A percentile compares a stretch with the other conserved stretches of the same genome.
phyloP scores from a whole-genome alignment of 2,797 vertebrate species.

The Psittacula derbiana region DNA sequence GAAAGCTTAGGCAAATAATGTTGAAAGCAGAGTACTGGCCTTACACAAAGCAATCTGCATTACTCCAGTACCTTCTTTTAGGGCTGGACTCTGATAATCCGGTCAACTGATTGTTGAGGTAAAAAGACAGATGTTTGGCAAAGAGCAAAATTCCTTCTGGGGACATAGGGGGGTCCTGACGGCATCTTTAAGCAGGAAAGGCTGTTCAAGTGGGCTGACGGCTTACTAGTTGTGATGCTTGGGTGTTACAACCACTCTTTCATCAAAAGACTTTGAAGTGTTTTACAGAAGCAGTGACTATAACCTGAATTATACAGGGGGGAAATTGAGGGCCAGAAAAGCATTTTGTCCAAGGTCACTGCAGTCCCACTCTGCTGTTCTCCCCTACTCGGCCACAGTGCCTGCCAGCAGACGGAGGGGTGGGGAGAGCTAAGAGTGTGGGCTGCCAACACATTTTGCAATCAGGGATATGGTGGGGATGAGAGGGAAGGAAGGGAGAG shows the following conservation, averaged over 20 bases:
- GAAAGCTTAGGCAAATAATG: slow-evolving; percentile 27
- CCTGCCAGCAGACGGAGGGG: neutral
- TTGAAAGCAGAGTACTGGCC: neutral
- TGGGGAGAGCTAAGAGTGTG: no score
- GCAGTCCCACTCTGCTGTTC: neutral
- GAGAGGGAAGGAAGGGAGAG: neutral
- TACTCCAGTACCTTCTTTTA: slow-evolving; percentile 18
- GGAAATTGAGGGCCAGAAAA: neutral
- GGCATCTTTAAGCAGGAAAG: neutral
- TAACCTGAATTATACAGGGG: neutral
- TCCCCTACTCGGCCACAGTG: neutral
- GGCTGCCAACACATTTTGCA: neutral
- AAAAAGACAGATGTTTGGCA: neutral
- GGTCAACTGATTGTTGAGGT: neutral
- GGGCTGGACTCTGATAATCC: neutral
- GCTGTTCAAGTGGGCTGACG: neutral
- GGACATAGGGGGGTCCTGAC: neutral
- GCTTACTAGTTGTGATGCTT: neutral
- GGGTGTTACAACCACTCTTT: neutral
- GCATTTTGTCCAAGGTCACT: neutral
- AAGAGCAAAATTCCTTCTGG: neutral
- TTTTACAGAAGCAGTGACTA: neutral
- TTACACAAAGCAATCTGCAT: neutral
- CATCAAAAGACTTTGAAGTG: neutral
- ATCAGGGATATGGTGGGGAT: neutral